These are phyloP conservation scores for Nebria salina DNA, from an alignment of 2,888 invertebrate species.

Conservation along the genomic window DNA sequence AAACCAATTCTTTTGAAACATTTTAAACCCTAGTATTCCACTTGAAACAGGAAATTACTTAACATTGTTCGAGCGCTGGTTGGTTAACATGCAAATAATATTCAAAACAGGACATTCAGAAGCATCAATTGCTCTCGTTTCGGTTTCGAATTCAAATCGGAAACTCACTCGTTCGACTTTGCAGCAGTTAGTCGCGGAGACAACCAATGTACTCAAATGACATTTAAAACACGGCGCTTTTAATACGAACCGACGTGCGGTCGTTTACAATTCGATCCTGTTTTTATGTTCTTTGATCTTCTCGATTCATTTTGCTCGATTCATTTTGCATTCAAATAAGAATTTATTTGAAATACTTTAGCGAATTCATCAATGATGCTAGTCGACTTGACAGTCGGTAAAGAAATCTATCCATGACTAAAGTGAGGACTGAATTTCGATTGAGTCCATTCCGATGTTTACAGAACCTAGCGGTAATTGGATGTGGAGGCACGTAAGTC, in stretches of 20 bases:
- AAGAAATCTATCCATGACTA: not conserved
- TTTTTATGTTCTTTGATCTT: conserved; percentile 6
- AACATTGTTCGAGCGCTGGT: not conserved
- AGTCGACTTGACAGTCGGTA: too few species aligned
- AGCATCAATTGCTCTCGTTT: conserved; percentile 6
- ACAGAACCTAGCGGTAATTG: conserved; percentile 39
- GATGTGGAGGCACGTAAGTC: conserved; percentile 45
- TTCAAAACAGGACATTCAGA: conserved; percentile 40
- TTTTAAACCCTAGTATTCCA: not conserved
- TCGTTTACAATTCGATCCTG: conserved; percentile 2
- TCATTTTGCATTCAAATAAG: too few species aligned
- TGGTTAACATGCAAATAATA: conserved; percentile 35
- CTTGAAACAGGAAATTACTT: not conserved
- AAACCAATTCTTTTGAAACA: not conserved
- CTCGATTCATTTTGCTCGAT: not conserved
- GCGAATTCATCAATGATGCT: too few species aligned
- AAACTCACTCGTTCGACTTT: not conserved
- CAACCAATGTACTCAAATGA: not conserved
- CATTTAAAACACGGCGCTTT: not conserved
- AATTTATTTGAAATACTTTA: too few species aligned
- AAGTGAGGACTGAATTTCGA: conserved; percentile 37
- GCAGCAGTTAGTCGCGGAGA: not conserved
- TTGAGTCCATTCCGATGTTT: conserved; percentile 39
- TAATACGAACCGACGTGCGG: not conserved
- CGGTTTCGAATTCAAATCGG: not conserved